These are phyloP conservation scores for Holothuria leucospilota DNA, from an alignment of 53 echinoderm and acorn worm genomes.

Conservation along the genomic window DNA sequence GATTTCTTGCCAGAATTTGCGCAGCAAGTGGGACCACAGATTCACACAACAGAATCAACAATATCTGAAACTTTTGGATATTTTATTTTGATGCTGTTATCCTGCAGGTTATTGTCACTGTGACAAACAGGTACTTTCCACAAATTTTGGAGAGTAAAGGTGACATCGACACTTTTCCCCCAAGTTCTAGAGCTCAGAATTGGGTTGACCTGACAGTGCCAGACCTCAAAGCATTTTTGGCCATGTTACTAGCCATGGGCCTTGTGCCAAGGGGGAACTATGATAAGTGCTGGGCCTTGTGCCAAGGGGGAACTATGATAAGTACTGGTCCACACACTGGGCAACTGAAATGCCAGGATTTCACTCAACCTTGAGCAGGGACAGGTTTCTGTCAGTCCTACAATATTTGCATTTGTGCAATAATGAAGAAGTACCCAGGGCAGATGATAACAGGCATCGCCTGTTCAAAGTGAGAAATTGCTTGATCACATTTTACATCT, in stretches of 20 bases:
- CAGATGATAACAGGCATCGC: conserved; percentile 11
- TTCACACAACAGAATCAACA: neutral
- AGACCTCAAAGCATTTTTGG: conserved; percentile 2
- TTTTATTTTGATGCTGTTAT: neutral
- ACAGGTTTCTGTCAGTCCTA: neutral
- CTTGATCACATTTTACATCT: neutral
- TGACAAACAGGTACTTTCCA: neutral
- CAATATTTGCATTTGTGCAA: conserved; percentile 5
- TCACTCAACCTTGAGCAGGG: neutral
- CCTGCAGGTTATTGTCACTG: conserved; percentile 3
- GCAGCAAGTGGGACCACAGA: neutral
- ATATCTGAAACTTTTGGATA: conserved; percentile 20
- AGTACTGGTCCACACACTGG: neutral
- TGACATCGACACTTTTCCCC: neutral
- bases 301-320: neutral
- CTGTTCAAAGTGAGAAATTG: neutral
- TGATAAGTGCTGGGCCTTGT: neutral
- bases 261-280: neutral
- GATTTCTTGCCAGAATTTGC: neutral
- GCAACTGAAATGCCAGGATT: neutral
- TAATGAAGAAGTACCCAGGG: conserved; percentile 3
- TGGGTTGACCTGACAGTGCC: neutral
- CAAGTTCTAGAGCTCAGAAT: neutral
- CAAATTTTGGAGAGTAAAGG: neutral
- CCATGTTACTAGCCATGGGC: neutral